Base-by-base conservation (phyloP, 2,797 vertebrate species). In the Aulostomus chinensis region DNA sequence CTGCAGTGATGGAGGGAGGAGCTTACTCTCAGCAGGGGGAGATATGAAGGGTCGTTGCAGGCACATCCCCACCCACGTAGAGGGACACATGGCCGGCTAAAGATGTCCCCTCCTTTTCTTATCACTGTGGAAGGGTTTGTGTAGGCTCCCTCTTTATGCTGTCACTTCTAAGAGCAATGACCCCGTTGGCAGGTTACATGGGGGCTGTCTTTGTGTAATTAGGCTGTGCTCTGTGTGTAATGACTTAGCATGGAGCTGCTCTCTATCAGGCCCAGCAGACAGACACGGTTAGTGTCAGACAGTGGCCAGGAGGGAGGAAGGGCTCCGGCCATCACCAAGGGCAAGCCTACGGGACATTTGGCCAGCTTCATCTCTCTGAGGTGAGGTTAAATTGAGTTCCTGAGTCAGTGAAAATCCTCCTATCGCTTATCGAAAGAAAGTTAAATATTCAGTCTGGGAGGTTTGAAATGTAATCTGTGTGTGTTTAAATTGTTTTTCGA, bases 141-240 rank as follows among this genome's bases (percentile, higher is more conserved):
- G 38, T 78, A 56, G 60, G 66, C 42, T 35, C 67, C 68, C 49
- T 32, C 58, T 62, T 75, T 72, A 74, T 66, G 68, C 66, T 14
- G 73, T 73, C 65, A 62, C 73, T 92, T 88, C 90, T 83, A 89
- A 91, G 86, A 90, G 86, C 88, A 78, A 77, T 90, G 90, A 93
- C 90, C 91, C 86, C 89, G 86, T 89, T 92, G 89, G 90, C 90
- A 87, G 93, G 92, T 93, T 89, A 90, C 89, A 91, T 72, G 67
- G 84, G 86, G 86, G 79, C 84, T 81, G 88, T 93, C 88, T 87
- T 86, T 83, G 74, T 90, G 83, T 93, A 93, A 94, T 96, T 94
- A 93, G 88, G 78, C 86, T 90, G 77, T 73, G 81, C 82, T 85
- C 84, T 36, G 29, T 65, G 69, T 86, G 80, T 89, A 85, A 83